Evolutionary conservation across 2,113 vertebrate genomes (phyloP).

Genomic region (Pluvianellus socialis): DNA sequence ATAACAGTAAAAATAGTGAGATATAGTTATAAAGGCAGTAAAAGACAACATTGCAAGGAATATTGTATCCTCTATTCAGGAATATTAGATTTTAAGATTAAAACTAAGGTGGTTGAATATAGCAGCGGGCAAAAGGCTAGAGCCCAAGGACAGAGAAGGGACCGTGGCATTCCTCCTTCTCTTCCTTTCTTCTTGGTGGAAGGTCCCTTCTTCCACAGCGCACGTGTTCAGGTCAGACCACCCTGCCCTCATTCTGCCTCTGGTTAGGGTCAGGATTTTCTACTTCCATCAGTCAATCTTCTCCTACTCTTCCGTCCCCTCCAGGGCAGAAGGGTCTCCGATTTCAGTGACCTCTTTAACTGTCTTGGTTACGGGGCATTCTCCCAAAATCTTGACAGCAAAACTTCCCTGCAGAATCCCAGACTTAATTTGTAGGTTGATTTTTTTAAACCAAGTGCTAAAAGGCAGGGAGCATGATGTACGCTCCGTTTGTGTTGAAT

Average conservation of each 20-base stretch:
- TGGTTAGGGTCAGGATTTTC: neutral
- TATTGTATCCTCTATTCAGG: neutral
- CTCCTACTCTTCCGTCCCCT: neutral
- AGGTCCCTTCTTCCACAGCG: neutral
- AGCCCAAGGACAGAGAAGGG: neutral
- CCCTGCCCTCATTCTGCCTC: neutral
- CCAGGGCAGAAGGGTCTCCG: neutral
- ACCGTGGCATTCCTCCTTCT: accelerated
- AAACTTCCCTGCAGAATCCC: neutral
- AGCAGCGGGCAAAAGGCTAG: accelerated
- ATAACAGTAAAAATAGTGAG: neutral
- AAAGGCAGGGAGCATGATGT: neutral
- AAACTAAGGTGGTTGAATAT: neutral
- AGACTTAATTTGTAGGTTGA: neutral
- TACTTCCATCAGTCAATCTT: neutral
- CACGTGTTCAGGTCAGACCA: neutral
- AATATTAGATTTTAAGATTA: neutral
- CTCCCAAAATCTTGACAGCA: neutral
- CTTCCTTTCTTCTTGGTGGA: neutral
- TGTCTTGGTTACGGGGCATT: neutral
- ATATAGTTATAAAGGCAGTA: neutral
- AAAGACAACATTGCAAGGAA: neutral
- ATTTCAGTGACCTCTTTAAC: neutral
- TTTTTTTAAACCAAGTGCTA: neutral
- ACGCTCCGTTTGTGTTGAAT: accelerated